Evolutionary conservation across 2,113 vertebrate genomes (phyloP).

Genomic region (Epinephelus cyanopodus): DNA sequence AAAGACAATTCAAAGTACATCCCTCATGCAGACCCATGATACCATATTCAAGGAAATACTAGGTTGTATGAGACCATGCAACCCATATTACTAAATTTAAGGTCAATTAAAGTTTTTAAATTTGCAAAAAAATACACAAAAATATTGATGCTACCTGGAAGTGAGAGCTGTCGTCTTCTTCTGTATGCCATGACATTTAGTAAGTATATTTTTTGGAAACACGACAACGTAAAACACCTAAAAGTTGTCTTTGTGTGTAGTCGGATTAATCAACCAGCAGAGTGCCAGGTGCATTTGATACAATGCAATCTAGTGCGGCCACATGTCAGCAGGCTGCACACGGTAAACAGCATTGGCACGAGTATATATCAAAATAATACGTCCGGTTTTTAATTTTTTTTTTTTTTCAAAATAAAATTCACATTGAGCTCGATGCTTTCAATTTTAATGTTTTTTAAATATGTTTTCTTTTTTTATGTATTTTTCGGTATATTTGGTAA

Average conservation of each 20-base stretch:
- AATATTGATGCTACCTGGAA: conserved; percentile 42
- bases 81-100: background rate
- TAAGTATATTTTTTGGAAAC: background rate
- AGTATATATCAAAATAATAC: conserved; percentile 45
- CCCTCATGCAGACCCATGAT: background rate
- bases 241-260: background rate
- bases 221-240: background rate
- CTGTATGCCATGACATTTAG: conserved; percentile 57
- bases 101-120: background rate
- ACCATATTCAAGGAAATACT: background rate
- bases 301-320: background rate
- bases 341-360: background rate
- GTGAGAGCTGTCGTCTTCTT: conserved; percentile 40
- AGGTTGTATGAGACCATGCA: background rate
- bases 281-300: conserved; percentile 41
- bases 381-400: conserved; percentile 40
- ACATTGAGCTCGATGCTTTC: background rate
- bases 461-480: no score
- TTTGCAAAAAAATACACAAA: background rate
- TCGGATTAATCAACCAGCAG: conserved; percentile 5
- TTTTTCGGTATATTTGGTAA: no score
- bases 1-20: background rate
- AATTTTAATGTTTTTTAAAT: background rate
- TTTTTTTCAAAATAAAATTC: conserved; percentile 44
- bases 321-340: conserved; percentile 12